phyloP scores from a whole-genome alignment of 2,797 vertebrate genomes.

The Podargus strigoides region DNA sequence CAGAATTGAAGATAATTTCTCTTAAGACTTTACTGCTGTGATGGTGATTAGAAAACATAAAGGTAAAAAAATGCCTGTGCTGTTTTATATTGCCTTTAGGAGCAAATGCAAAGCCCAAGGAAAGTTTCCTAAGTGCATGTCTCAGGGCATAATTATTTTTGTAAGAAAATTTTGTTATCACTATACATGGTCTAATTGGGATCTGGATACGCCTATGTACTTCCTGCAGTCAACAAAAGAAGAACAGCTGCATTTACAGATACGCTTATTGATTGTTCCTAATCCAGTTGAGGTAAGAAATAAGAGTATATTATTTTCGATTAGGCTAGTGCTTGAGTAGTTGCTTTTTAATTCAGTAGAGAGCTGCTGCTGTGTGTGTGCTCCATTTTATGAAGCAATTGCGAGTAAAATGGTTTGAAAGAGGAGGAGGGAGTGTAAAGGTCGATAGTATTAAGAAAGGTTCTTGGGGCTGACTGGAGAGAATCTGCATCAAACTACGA shows the following conservation, averaged over 20 bases:
- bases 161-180: neutral
- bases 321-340: neutral
- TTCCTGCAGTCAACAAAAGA: conserved; percentile 56
- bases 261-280: neutral
- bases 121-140: neutral
- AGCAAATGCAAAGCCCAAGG: neutral
- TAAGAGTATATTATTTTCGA: neutral
- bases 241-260: conserved; percentile 45
- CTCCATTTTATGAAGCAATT: neutral
- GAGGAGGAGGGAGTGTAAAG: neutral
- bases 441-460: neutral
- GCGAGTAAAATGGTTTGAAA: neutral
- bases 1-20: neutral
- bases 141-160: neutral
- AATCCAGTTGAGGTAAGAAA: conserved; percentile 27
- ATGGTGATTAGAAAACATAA: neutral
- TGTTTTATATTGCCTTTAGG: neutral
- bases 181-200: neutral
- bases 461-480: neutral
- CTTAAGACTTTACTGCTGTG: neutral
- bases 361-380: neutral
- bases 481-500: neutral
- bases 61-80: neutral
- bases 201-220: conserved; percentile 47
- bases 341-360: neutral